These are phyloP conservation scores for Pollenia angustigena DNA, from an alignment of 2,888 invertebrate species.

Conservation along the genomic window DNA sequence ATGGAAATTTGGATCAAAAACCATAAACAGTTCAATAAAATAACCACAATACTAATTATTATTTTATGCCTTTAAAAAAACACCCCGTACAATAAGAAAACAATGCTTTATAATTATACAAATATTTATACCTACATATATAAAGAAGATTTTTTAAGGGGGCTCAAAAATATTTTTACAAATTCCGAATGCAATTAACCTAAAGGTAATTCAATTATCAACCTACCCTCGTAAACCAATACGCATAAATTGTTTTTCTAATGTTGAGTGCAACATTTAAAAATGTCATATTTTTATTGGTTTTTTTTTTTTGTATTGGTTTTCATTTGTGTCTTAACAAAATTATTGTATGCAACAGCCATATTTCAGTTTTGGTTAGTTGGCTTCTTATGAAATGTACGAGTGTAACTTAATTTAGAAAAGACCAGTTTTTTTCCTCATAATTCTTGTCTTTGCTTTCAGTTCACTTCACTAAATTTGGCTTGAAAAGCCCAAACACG, in stretches of 20 bases:
- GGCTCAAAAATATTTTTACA: no score
- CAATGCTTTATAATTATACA: background rate
- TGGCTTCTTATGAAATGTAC: slow-evolving; percentile 33
- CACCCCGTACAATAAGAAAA: slow-evolving; percentile 1
- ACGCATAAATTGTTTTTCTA: slow-evolving; percentile 26
- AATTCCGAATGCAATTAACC: no score
- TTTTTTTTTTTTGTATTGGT: background rate
- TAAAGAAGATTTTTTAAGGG: no score
- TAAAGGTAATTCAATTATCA: background rate
- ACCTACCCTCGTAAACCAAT: background rate
- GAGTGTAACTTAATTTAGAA: slow-evolving; percentile 45
- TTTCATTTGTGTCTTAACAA: slow-evolving; percentile 3
- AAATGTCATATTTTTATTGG: slow-evolving; percentile 50
- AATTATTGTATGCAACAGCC: slow-evolving; percentile 15
- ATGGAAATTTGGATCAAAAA: no score
- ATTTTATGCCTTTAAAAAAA: no score
- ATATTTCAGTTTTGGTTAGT: slow-evolving; percentile 17
- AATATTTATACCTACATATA: no score
- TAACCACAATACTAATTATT: no score
- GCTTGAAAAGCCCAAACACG: slow-evolving; percentile 14
- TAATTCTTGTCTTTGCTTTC: slow-evolving; percentile 19
- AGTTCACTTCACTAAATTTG: slow-evolving; percentile 15
- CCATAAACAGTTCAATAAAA: no score
- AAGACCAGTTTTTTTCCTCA: slow-evolving; percentile 55
- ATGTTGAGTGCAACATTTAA: slow-evolving; percentile 42